These are phyloP conservation scores for Drosophila imparisetae DNA, from an alignment of 2,888 invertebrate genomes.

Conservation along the genomic window DNA sequence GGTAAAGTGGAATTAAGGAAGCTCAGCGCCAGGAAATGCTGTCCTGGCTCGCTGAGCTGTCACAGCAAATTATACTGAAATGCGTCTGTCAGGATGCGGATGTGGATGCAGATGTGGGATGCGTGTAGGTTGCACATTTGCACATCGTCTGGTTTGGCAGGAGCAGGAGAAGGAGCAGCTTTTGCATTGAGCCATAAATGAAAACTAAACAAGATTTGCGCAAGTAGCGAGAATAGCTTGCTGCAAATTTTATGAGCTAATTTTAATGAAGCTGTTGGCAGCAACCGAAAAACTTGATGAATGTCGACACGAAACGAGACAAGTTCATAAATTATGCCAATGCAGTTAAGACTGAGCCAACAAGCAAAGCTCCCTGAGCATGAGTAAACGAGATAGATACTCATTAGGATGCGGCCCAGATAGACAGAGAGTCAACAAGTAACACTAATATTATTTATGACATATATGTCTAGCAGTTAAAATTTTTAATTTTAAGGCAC, in stretches of 20 bases:
- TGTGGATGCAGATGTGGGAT: slow-evolving; percentile 46
- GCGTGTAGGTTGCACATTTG: slow-evolving; percentile 64
- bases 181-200: slow-evolving; percentile 77
- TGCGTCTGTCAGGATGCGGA: slow-evolving; percentile 74
- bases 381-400: slow-evolving; percentile 5
- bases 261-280: slow-evolving; percentile 78
- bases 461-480: background rate
- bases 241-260: slow-evolving; percentile 81
- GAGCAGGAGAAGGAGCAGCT: background rate
- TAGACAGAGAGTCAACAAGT: slow-evolving; percentile 8
- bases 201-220: slow-evolving; percentile 80
- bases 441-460: background rate
- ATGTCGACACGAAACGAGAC: slow-evolving; percentile 76
- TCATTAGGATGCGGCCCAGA: slow-evolving; percentile 7
- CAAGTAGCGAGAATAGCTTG: slow-evolving; percentile 38
- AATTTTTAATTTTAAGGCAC: background rate
- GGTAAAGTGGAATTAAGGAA: slow-evolving; percentile 80
- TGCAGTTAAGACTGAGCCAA: slow-evolving; percentile 49
- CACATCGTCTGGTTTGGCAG: slow-evolving; percentile 47
- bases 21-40: slow-evolving; percentile 57
- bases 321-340: slow-evolving; percentile 74
- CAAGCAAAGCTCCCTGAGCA: slow-evolving; percentile 12
- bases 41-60: slow-evolving; percentile 54
- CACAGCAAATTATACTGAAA: slow-evolving; percentile 80
- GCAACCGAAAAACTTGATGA: slow-evolving; percentile 63